phyloP scores from a whole-genome alignment of 2,113 vertebrate species.

The Myotis davidii region DNA sequence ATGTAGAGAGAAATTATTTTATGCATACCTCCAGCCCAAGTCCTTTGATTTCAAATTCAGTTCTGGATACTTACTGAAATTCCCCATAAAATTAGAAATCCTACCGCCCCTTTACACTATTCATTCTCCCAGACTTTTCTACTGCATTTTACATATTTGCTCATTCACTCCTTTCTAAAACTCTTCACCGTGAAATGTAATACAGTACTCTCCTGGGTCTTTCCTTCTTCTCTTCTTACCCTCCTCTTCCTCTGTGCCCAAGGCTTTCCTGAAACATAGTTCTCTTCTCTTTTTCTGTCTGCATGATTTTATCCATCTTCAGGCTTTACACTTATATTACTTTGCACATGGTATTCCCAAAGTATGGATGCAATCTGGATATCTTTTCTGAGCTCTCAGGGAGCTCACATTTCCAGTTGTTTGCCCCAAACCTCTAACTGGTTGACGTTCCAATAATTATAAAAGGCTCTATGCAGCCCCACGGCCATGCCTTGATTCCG shows the following conservation, averaged over 20 bases:
- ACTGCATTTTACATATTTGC: not conserved
- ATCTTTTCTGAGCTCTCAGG: not conserved
- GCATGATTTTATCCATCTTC: not conserved
- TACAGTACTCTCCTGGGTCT: not conserved
- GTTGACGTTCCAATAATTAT: not conserved
- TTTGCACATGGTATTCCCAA: not conserved
- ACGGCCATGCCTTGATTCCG: not conserved
- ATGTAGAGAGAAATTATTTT: not conserved
- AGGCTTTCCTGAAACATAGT: not conserved
- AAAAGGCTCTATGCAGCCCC: not conserved
- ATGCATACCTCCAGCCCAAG: not conserved
- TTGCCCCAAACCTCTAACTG: not conserved
- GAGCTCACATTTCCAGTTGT: not conserved
- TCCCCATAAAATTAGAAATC: not conserved
- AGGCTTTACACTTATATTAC: not conserved
- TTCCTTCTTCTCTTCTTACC: not conserved
- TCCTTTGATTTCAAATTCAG: constrained; percentile 5
- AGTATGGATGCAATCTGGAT: not conserved
- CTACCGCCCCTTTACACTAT: not conserved
- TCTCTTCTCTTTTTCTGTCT: not conserved
- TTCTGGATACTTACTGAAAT: not conserved
- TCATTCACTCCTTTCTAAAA: not conserved
- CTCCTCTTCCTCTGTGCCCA: not conserved
- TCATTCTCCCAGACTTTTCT: not conserved
- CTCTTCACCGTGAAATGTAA: not conserved